Base-by-base conservation (phyloP, 37 sponge, comb jelly and placozoan genomes). In the Halichondria panicea region DNA sequence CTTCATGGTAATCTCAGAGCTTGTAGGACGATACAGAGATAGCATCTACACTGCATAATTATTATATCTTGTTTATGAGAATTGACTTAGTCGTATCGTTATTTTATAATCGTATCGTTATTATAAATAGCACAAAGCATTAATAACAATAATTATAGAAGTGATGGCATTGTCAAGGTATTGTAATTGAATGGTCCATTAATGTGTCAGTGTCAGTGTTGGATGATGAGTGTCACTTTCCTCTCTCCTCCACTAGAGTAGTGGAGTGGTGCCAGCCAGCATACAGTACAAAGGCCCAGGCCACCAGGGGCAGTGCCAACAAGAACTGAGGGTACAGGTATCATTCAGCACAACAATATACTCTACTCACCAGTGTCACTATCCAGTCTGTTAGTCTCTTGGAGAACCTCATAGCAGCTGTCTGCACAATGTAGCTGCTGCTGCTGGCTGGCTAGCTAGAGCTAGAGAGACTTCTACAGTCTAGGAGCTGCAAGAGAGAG, bases 201-300 rank as follows among this genome's bases (percentile, higher is more conserved):
- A n/a, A n/a, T n/a, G n/a, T n/a, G n/a, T n/a, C n/a, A n/a, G n/a
- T n/a, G n/a, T n/a, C n/a, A n/a, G n/a, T n/a, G n/a, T n/a, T n/a
- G n/a, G n/a, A n/a, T n/a, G n/a, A n/a, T n/a, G n/a, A n/a, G n/a
- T n/a, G n/a, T n/a, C n/a, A n/a, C n/a, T n/a, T n/a, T n/a, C n/a
- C n/a, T n/a, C 50, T 48, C 50, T 6, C n/a, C 60, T 22, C 40
- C 66, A 67, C 4, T 2, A 70, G 3, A 24, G 9, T 3, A 11
- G 55, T 72, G 24, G 27, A 45, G 1, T 40, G 55, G n/a, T 53
- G 55, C 34, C 55, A 30, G 15, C 73, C 38, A 38, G 73, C 73
- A 72, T 72, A 72, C 2, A 72, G 57, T 19, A 55, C 42, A 38
- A 55, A 72, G 19, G 27, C 40, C 73, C 73, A 72, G 7, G 57